A percentile compares a stretch with the other conserved stretches of the same genome.
These are phyloP conservation scores for Cheiracanthium punctorium DNA, from an alignment of 2,888 invertebrate species.

Conservation along the genomic window DNA sequence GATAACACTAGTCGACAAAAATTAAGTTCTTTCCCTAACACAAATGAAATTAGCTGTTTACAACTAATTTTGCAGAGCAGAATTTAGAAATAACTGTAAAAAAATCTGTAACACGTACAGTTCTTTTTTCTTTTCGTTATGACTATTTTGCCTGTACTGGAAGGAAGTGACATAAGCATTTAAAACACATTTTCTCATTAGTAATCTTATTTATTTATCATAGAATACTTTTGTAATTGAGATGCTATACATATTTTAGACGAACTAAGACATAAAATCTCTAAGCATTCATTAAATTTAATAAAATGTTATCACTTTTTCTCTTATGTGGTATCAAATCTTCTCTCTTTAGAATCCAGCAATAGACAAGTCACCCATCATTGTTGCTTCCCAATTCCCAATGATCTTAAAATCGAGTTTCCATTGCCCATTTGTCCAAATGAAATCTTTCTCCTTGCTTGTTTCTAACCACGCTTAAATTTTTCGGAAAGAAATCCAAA, in stretches of 20 bases:
- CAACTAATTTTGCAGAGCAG: no score
- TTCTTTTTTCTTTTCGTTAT: neutral
- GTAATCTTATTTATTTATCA: neutral
- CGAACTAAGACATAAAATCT: neutral
- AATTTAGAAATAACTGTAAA: no score
- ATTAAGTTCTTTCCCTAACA: no score
- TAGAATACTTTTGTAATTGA: neutral
- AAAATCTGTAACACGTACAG: neutral
- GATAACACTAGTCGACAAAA: no score
- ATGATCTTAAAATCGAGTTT: neutral
- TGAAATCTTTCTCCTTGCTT: neutral
- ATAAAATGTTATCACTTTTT: neutral
- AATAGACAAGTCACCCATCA: neutral
- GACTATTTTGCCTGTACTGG: neutral
- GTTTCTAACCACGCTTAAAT: neutral
- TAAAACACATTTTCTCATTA: neutral
- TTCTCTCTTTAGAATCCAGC: neutral
- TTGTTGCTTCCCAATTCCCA: neutral
- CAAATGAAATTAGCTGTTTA: no score
- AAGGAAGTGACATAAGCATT: neutral
- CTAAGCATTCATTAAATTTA: neutral
- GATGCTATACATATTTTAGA: neutral
- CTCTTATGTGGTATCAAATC: neutral
- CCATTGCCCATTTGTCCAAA: neutral
- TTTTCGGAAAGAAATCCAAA: no score